phyloP scores from a whole-genome alignment of 2,113 vertebrate genomes.

The Nanger granti region DNA sequence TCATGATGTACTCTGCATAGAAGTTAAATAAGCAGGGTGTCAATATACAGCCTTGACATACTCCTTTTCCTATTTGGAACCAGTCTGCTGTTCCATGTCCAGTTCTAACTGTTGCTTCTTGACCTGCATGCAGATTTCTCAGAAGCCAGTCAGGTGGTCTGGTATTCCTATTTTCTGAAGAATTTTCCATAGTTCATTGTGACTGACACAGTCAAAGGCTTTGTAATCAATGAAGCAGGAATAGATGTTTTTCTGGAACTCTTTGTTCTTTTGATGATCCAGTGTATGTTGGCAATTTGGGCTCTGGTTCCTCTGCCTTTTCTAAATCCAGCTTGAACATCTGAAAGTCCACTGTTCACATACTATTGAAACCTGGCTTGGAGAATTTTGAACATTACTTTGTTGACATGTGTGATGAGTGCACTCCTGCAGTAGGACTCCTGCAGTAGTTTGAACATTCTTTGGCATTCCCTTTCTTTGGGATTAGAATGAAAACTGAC shows the following conservation, averaged over 20 bases:
- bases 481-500: not conserved
- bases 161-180: not conserved
- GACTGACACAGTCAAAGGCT: not conserved
- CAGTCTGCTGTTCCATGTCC: not conserved
- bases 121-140: not conserved
- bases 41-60: not conserved
- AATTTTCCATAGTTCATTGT: not conserved
- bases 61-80: not conserved
- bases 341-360: fast-evolving
- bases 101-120: not conserved
- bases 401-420: not conserved
- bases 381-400: not conserved
- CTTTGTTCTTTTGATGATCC: not conserved
- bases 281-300: fast-evolving
- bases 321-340: not conserved
- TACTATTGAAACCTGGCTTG: not conserved
- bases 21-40: not conserved
- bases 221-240: not conserved
- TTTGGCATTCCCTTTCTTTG: not conserved
- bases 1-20: not conserved
- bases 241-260: not conserved
- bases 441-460: not conserved
- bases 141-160: not conserved
- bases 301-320: not conserved
- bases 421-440: not conserved